These are phyloP conservation scores for Tribolium castaneum DNA, from an alignment of 1,140 invertebrate genomes.

Conservation along the genomic window DNA sequence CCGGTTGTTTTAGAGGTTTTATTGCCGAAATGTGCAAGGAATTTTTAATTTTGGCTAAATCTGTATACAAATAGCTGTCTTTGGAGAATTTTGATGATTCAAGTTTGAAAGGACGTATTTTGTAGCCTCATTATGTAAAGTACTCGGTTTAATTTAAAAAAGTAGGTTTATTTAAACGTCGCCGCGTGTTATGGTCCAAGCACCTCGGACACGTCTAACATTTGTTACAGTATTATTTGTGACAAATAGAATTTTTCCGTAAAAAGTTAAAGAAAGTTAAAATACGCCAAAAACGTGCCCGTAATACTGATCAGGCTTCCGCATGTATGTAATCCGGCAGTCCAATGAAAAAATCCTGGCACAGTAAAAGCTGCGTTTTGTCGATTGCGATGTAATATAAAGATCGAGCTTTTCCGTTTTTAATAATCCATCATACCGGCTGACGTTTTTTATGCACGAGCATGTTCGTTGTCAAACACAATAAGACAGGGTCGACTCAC, in stretches of 20 bases:
- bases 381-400: conserved; percentile 37
- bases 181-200: not conserved
- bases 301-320: conserved; percentile 14
- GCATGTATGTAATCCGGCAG: conserved; percentile 21
- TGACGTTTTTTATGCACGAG: conserved; percentile 47
- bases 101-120: not conserved
- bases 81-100: not conserved
- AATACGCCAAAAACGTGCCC: conserved; percentile 33
- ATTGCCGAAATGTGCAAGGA: conserved; percentile 1
- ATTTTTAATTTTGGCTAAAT: conserved; percentile 29
- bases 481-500: conserved; percentile 39
- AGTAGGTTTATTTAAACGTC: not conserved
- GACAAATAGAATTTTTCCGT: conserved; percentile 41
- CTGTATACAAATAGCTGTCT: conserved; percentile 20
- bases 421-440: conserved; percentile 42
- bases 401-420: conserved; percentile 40
- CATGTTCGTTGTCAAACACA: conserved; percentile 49
- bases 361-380: conserved; percentile 21
- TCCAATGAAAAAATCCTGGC: conserved; percentile 1
- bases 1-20: conserved; percentile 11
- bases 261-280: conserved; percentile 45
- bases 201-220: conserved; percentile 37
- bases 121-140: not conserved
- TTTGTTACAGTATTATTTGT: conserved; percentile 45
- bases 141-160: not conserved